phyloP scores from a whole-genome alignment of 35 echinoderm and acorn worm genomes.

The Lytechinus pictus region DNA sequence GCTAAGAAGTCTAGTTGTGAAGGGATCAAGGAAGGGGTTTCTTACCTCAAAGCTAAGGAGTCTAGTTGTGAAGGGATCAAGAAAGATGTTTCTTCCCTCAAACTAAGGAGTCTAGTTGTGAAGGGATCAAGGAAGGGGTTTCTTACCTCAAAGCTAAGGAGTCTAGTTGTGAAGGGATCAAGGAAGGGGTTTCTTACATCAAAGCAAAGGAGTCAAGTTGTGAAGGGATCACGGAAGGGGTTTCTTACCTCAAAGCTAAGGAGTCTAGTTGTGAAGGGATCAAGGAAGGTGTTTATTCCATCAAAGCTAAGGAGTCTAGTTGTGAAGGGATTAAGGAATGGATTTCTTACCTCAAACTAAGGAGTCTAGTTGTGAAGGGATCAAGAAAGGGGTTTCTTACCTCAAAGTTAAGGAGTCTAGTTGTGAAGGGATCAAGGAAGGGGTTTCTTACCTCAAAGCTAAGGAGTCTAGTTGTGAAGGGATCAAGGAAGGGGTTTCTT shows the following conservation, averaged over 20 bases:
- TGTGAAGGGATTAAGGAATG: constrained; percentile 97
- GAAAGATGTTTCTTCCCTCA: too few relatives aligned
- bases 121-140: too few relatives aligned
- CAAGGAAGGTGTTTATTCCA: constrained; percentile 30
- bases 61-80: constrained; percentile 89
- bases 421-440: neutral
- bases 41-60: constrained; percentile 97
- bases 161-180: neutral
- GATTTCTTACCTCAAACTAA: too few relatives aligned
- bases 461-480: constrained; percentile 84
- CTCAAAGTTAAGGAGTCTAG: too few relatives aligned
- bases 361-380: too few relatives aligned
- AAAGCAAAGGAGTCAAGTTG: constrained; percentile 85
- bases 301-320: constrained; percentile 93
- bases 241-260: too few relatives aligned
- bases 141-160: too few relatives aligned
- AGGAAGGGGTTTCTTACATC: constrained; percentile 61
- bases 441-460: constrained; percentile 90
- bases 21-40: neutral
- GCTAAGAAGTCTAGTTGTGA: neutral
- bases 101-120: too few relatives aligned
- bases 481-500: constrained; percentile 33
- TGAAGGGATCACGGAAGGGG: constrained; percentile 72
- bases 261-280: neutral
- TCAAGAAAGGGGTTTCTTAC: too few relatives aligned